Percentiles rank a stretch among this genome's conserved stretches.
Evolutionary conservation across 1,140 invertebrate genomes (phyloP).

Genomic region (Yoshiicerus persimilis): DNA sequence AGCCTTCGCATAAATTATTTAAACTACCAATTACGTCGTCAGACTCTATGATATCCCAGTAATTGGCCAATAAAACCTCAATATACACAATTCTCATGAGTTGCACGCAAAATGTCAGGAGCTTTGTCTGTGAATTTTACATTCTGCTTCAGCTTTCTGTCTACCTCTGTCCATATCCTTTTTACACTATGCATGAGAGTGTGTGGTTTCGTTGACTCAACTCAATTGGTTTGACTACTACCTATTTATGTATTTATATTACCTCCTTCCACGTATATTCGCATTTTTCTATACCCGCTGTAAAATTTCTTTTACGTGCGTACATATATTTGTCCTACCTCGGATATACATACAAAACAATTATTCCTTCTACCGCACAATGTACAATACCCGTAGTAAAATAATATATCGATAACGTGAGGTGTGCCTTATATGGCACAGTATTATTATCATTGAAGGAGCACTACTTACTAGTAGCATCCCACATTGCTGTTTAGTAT

Average conservation of each 20-base stretch:
- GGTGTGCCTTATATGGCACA: too few species aligned
- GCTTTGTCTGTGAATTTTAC: neutral
- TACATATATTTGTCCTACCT: neutral
- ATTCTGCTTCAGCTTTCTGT: neutral
- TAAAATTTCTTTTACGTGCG: neutral
- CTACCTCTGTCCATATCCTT: neutral
- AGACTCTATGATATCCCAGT: slow-evolving; percentile 3
- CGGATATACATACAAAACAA: neutral
- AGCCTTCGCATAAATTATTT: slow-evolving; percentile 17
- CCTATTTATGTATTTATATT: neutral
- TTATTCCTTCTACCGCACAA: too few species aligned
- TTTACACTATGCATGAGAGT: neutral
- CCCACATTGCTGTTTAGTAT: too few species aligned
- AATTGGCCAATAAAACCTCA: slow-evolving; percentile 8
- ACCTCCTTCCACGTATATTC: neutral
- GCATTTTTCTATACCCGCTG: neutral
- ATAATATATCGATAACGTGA: too few species aligned
- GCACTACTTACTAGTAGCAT: too few species aligned
- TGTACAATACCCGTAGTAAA: too few species aligned
- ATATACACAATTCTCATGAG: slow-evolving; percentile 7
- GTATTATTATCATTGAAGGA: too few species aligned
- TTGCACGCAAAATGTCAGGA: slow-evolving; percentile 11
- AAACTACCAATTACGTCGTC: neutral
- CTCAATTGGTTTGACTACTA: neutral
- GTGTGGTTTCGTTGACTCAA: neutral